Base-by-base conservation (phyloP, 2,797 vertebrate species). In the Gallinago stenura region DNA sequence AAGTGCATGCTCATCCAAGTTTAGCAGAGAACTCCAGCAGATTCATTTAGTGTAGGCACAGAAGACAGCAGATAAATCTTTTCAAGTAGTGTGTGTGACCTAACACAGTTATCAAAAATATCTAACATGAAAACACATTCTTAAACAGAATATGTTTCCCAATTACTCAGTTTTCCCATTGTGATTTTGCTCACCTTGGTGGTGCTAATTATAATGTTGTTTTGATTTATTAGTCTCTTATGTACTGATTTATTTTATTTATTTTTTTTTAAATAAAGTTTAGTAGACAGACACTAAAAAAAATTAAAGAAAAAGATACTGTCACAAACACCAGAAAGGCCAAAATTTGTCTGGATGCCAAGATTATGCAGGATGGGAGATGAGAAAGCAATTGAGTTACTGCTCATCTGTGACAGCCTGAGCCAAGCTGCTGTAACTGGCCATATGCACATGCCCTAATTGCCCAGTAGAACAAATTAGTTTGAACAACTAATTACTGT, bases 311-410 rank as follows among this genome's bases (percentile, higher is more conserved):
- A 37, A 35, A 2, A 37, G 20, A 37, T 10, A 17, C 18, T 4
- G 1, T 81, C 41, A 61, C 15, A 53, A 43, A 28, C 39, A n/a
- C 6, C 19, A 22, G 13, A 33, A 68, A 43, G 6, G 31, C 58
- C n/a, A 37, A 17, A 48, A 7, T 60, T 57, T 75, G 28, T 86
- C 37, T 58, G 41, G 14, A 13, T 89, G 64, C 39, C 53, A 39
- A n/a, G 41, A 0, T 0, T 26, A 2, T 18, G 11, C 0, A 0
- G 11, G 20, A 0, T 75, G 82, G 31, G 37, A 53, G 31, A 25
- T 81, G 41, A 75, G 65, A 84, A 35, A 0, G 2, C 25, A 30
- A 4, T 4, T 25, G 73, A 79, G 39, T 85, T 86, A 21, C 11
- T 15, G 1, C 30, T 89, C 4, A 0, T 51, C 19, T 71, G 76